A percentile compares a stretch with the other conserved stretches of the same genome.
phyloP scores from a whole-genome alignment of 2,888 invertebrate genomes.

The Uloborus plumipes region DNA sequence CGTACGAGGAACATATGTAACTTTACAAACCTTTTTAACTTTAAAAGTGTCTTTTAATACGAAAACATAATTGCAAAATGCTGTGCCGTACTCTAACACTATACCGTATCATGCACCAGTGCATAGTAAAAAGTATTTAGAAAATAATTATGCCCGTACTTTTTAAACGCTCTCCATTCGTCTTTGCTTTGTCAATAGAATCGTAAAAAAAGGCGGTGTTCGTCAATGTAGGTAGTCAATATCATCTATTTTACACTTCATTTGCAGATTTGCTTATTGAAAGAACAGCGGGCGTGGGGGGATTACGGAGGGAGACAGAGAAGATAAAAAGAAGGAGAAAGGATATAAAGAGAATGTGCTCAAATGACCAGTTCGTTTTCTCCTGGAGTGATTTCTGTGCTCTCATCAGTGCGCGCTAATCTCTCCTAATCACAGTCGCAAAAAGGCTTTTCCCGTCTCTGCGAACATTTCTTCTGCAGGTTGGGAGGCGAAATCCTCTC shows the following conservation, averaged over 20 bases:
- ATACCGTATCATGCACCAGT: too few relatives aligned
- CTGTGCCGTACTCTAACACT: too few relatives aligned
- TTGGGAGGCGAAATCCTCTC: constrained; percentile 18
- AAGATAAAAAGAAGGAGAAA: constrained; percentile 2
- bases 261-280: constrained; percentile 38
- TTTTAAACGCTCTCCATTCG: too few relatives aligned
- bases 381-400: constrained; percentile 19
- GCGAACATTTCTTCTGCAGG: constrained; percentile 19
- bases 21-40: too few relatives aligned
- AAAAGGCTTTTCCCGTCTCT: constrained; percentile 39
- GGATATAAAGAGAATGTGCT: constrained; percentile 37
- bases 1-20: too few relatives aligned
- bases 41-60: too few relatives aligned
- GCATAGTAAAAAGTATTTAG: too few relatives aligned
- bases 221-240: constrained; percentile 20
- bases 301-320: neutral
- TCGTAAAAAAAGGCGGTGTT: too few relatives aligned
- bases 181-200: too few relatives aligned
- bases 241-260: constrained; percentile 44
- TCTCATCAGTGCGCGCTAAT: constrained; percentile 60
- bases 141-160: too few relatives aligned
- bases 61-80: too few relatives aligned
- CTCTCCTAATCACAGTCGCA: constrained; percentile 62
- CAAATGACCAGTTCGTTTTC: constrained; percentile 52
- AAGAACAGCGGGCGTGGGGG: constrained; percentile 3